phyloP scores from a whole-genome alignment of 2,888 invertebrate species.

The Synergus umbraculus region DNA sequence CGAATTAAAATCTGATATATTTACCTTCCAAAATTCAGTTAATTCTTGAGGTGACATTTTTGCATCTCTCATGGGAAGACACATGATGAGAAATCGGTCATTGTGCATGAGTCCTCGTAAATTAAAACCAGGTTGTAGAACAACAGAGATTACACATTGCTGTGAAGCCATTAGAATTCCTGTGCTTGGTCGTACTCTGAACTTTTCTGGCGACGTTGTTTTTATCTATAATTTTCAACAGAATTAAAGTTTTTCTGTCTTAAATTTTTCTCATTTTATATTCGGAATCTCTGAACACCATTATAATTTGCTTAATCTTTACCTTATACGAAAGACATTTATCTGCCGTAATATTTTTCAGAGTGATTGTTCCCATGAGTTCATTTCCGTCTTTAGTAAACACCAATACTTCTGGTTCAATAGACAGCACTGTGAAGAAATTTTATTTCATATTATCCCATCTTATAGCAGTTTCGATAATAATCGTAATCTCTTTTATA shows the following conservation, averaged over 20 bases:
- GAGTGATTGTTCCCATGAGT: constrained; percentile 82
- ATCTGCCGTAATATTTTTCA: constrained; percentile 83
- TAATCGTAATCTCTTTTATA: too few species aligned
- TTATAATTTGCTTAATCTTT: constrained; percentile 50
- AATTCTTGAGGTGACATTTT: constrained; percentile 82
- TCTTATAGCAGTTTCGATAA: too few species aligned
- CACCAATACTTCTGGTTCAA: constrained; percentile 82
- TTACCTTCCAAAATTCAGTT: constrained; percentile 86
- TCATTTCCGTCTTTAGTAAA: constrained; percentile 85
- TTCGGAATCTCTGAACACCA: not conserved
- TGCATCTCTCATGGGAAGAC: constrained; percentile 82
- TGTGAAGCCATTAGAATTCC: constrained; percentile 85
- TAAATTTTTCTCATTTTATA: not conserved
- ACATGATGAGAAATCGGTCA: constrained; percentile 94
- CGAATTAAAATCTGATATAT: not conserved
- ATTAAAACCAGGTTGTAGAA: constrained; percentile 86
- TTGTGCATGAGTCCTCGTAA: constrained; percentile 82
- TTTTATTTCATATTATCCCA: not conserved
- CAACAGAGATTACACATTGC: constrained; percentile 84
- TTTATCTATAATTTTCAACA: constrained; percentile 83
- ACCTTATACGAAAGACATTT: constrained; percentile 85
- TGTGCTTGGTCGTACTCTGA: constrained; percentile 92
- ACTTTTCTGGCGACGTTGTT: constrained; percentile 97
- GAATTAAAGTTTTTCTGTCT: constrained; percentile 7
- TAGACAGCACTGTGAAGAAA: constrained; percentile 67